Base-by-base conservation (phyloP, 2,888 invertebrate genomes). In the Orthosia cruda region DNA sequence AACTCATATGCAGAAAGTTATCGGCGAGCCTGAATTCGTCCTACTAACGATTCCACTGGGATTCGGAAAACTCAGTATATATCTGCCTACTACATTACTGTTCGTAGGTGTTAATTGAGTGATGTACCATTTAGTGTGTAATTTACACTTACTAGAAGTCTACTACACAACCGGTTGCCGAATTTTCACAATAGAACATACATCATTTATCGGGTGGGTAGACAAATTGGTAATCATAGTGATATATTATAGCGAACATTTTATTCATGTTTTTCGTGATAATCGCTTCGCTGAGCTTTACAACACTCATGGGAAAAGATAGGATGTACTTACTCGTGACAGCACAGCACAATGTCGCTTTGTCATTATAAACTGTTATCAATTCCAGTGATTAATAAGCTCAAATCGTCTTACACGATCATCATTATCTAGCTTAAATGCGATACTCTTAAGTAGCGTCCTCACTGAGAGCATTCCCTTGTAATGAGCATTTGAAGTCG, bases 1-100 rank as follows among this genome's bases (percentile, higher is more conserved):
- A 84, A 83, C 71, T 73, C 68, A 84, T 83, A 83, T 66, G 59
- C 61, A 57, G 73, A 58, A 83, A 79, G 67, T 78, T 72, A 64
- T 71, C 61, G 70, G 47, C 20, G 58, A n/a, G n/a, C n/a, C n/a
- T n/a, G n/a, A 61, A 59, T 61, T 71, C 5, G 32, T 52, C 18
- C 23, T 66, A 57, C 54, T 45, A 63, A 80, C 40, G n/a, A 52
- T 71, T 77, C 58, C 59, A 52, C 45, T 71, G 55, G 62, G 77
- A 67, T 55, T 82, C 47, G 3, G 15, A 16, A 45, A 82, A 71
- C 52, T 61, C 26, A 18, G 18, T 55, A 49, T n/a, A n/a, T 69
- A 50, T 71, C 26, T 66, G 45, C 32, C 20, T 47, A 54, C 66
- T 58, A 50, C 57, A 49, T 23, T n/a, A 72, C 26, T 23, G 52